phyloP scores from a whole-genome alignment of 2,797 vertebrate genomes.

The Etheostoma perlongum region DNA sequence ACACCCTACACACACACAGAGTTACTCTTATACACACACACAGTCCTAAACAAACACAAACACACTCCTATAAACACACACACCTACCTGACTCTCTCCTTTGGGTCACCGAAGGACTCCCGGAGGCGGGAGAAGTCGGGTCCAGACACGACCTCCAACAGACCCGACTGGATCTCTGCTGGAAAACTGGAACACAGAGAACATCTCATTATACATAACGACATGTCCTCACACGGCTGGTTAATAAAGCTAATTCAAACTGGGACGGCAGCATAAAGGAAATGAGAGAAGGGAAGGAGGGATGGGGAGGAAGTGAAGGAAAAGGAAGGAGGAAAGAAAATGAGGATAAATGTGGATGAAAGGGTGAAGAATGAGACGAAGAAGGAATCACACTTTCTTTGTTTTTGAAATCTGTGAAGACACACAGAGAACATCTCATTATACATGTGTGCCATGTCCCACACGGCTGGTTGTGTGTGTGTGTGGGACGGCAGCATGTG shows the following conservation, averaged over 20 bases:
- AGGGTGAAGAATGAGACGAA: too few species aligned
- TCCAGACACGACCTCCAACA: slow-evolving; percentile 97
- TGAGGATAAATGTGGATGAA: background rate
- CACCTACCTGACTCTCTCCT: slow-evolving; percentile 94
- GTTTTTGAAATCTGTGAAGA: too few species aligned
- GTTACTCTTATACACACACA: too few species aligned
- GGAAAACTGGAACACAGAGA: slow-evolving; percentile 88
- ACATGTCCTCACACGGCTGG: background rate
- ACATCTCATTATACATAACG: too few species aligned
- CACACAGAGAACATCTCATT: too few species aligned
- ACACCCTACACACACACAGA: too few species aligned
- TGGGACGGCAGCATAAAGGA: background rate
- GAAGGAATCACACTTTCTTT: too few species aligned
- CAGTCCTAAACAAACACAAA: too few species aligned
- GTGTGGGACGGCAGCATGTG: too few species aligned
- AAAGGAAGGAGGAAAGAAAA: background rate
- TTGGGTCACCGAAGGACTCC: slow-evolving; percentile 97
- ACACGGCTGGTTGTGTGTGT: too few species aligned
- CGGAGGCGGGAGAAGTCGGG: slow-evolving; percentile 95
- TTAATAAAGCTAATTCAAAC: background rate
- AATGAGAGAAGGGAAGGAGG: background rate
- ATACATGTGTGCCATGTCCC: too few species aligned
- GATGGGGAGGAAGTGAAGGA: background rate
- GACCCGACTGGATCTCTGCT: slow-evolving; percentile 93
- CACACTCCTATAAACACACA: too few species aligned